A percentile compares a stretch with the other conserved stretches of the same genome.
phyloP scores from a whole-genome alignment of 2,888 invertebrate genomes.

The Sialis lutaria region DNA sequence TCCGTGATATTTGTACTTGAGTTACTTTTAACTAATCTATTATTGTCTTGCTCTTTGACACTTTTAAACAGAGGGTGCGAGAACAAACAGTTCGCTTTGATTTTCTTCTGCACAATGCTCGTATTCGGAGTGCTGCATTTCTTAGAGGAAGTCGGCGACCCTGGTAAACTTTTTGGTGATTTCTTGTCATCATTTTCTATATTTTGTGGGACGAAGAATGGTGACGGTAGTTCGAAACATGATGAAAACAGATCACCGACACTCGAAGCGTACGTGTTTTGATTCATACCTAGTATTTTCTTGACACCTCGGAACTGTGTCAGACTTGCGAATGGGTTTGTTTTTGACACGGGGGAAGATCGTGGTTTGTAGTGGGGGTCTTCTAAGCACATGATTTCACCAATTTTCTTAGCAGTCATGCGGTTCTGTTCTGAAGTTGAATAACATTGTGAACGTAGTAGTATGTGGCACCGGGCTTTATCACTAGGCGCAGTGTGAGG shows the following conservation, averaged over 20 bases:
- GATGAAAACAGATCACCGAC: slow-evolving; percentile 50
- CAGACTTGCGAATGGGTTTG: slow-evolving; percentile 58
- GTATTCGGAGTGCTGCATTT: slow-evolving; percentile 9
- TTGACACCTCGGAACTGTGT: slow-evolving; percentile 65
- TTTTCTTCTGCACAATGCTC: slow-evolving; percentile 22
- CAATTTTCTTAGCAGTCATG: slow-evolving; percentile 46
- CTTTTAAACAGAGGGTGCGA: slow-evolving; percentile 35
- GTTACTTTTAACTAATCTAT: slow-evolving; percentile 19
- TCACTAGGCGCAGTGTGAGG: slow-evolving; percentile 49
- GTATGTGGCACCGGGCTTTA: slow-evolving; percentile 53
- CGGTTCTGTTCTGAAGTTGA: slow-evolving; percentile 11
- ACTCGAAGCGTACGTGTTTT: slow-evolving; percentile 26
- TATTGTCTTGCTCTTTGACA: slow-evolving; percentile 10
- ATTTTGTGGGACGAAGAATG: slow-evolving; percentile 26
- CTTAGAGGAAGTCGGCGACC: slow-evolving; percentile 29
- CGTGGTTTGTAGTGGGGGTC: slow-evolving; percentile 66
- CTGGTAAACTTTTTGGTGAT: slow-evolving; percentile 30
- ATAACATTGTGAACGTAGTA: slow-evolving; percentile 22
- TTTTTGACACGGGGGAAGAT: slow-evolving; percentile 25
- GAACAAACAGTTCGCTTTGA: slow-evolving; percentile 35
- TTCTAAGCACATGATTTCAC: slow-evolving; percentile 71
- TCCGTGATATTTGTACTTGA: slow-evolving; percentile 24
- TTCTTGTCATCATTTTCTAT: slow-evolving; percentile 12
- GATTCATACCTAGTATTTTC: slow-evolving; percentile 56
- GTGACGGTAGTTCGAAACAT: slow-evolving; percentile 60